A percentile compares a stretch with the other conserved stretches of the same genome.
phyloP scores from a whole-genome alignment of 1,140 invertebrate genomes.

The Penaeus indicus region DNA sequence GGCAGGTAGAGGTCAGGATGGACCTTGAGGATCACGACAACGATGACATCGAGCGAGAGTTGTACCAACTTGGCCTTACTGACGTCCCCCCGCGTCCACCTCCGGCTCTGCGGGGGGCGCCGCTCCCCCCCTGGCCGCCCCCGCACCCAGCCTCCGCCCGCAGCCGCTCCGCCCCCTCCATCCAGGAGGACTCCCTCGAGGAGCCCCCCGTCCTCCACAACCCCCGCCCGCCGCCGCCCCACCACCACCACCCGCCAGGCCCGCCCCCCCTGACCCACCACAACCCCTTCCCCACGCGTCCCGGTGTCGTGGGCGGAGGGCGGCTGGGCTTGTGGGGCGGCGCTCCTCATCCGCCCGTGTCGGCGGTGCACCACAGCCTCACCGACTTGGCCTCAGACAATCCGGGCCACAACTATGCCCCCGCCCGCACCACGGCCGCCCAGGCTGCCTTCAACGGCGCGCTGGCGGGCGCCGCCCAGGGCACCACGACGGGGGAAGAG shows the following conservation, averaged over 20 bases:
- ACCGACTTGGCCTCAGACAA: constrained; percentile 41
- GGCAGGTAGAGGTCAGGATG: constrained; percentile 50
- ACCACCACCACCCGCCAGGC: constrained; percentile 13
- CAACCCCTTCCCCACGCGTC: constrained; percentile 17
- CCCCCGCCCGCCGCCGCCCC: constrained; percentile 38
- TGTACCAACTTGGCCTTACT: constrained; percentile 64
- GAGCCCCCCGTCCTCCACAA: constrained; percentile 44
- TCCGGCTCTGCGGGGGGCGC: constrained; percentile 51
- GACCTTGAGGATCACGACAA: constrained; percentile 58
- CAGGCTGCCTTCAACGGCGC: constrained; percentile 9
- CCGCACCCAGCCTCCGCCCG: constrained; percentile 46
- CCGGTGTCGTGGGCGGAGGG: constrained; percentile 10
- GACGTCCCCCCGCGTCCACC: constrained; percentile 60
- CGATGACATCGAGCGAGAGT: constrained; percentile 66
- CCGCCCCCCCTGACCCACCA: constrained; percentile 42
- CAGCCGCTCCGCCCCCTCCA: constrained; percentile 54
- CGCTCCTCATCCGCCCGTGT: constrained; percentile 7
- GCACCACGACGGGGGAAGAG: neutral
- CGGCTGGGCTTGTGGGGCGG: constrained; percentile 44
- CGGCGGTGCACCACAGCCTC: constrained; percentile 45
- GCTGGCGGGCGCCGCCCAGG: constrained; percentile 3
- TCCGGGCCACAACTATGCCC: constrained; percentile 27
- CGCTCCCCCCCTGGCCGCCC: constrained; percentile 53
- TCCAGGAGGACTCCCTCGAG: constrained; percentile 55
- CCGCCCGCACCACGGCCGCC: constrained; percentile 3